Evolutionary conservation across 2,113 vertebrate species (phyloP), one percentile per base, ranked within the genome.

Genomic region (Hydrolagus affinis): DNA sequence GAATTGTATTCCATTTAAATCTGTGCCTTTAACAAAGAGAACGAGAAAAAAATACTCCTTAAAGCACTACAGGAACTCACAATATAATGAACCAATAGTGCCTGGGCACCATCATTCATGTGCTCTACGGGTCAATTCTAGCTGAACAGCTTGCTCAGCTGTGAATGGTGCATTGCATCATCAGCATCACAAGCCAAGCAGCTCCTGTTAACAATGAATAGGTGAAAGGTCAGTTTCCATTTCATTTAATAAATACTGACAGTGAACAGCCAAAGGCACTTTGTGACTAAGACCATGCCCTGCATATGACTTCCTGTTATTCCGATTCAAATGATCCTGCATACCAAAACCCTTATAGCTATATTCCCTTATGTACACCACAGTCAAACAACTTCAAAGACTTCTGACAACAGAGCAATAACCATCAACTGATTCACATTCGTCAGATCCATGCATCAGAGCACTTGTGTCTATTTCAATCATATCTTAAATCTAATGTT

Each of bases 101-200:
- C 44, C 44, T 44, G 44, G 44, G 44, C 6, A 44, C 44, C 6
- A 44, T 44, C 44, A 44, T 44, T 44, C 44, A 44, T 44, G 44
- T 32, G 15, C 62, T 32, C 62, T 25, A 2, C 14, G 3, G 15
- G 60, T 62, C 15, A 30, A 66, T 30, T 64, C 6, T 23, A 83
- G 78, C 11, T 4, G 25, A 83, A 83, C 19, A 68, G 25, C 78
- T 83, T 83, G 30, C 28, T 83, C 60, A 83, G 78, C 78, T 83
- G 59, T 17, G 4, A 66, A 66, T 66, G 60, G 28, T 25, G 25
- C 62, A 17, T 32, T 83, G 25, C 62, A 66, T 68, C 60, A 83
- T 66, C 62, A 30, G 21, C 77, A 32, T 66, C 25, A 66, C 60
- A 83, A 78, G 60, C 17, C 23, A 80, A 66, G 60, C 25, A 80